Evolutionary conservation across 1,140 invertebrate species (phyloP), one percentile per base, ranked within the genome.

Genomic region (Diachasma alloeum): DNA sequence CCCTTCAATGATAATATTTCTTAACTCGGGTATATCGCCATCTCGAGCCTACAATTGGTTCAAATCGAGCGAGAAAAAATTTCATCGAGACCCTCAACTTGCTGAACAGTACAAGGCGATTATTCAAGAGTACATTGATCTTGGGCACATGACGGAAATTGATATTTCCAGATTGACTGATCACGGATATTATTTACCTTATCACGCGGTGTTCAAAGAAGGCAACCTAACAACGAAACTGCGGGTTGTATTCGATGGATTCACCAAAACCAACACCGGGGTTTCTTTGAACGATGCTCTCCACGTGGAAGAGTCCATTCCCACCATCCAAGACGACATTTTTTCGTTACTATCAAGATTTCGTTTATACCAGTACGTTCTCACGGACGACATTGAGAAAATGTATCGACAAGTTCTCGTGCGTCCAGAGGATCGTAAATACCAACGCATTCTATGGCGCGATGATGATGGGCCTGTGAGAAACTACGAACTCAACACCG

Each of bases 231-330:
- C 80, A 0, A 84, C 81, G 6, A 81, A 82, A 67, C 0, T 83
- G 0, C 70, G 84, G 0, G 70, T 82, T 0, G 83, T 86, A 0
- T 86, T 83, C 68, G 80, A 85, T 68, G 83, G 67, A 10, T 83
- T 83, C 10, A 70, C 68, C 74, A 72, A 81, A 81, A 67, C 73
- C 8, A 31, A 1, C 10, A 44, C 59, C 4, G 73, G 73, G 10
- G n/a, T 67, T 15, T 74, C 73, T 10, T 31, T 74, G 26, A 74
- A 74, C 17, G 73, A 74, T 4, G 46, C 37, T 15, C 22, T 74
- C 0, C 0, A 67, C 37, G 44, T 31, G 31, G 63, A 59, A n/a
- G n/a, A n/a, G n/a, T n/a, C n/a, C n/a, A n/a, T n/a, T 44, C 37
- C 59, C 3, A 74, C 73, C 6, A n/a, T 67, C 15, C 73, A 74